A percentile compares a stretch with the other conserved stretches of the same genome.
phyloP scores from a whole-genome alignment of 1,140 invertebrate genomes.

The Eubasilissa regina region DNA sequence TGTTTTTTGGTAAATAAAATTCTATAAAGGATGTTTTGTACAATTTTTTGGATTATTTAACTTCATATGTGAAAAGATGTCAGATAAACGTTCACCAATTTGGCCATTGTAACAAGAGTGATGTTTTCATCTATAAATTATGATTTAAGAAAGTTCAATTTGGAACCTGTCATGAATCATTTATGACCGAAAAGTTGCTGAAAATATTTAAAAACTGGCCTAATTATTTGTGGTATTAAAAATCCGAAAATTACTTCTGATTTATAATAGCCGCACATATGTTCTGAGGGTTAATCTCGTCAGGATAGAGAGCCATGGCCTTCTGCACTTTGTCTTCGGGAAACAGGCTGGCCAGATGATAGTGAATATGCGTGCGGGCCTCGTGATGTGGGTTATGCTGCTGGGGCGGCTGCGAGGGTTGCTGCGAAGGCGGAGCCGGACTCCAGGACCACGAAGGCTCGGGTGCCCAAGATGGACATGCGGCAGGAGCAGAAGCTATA shows the following conservation, averaged over 20 bases:
- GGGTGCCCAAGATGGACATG: constrained; percentile 71
- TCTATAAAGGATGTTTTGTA: too few species aligned
- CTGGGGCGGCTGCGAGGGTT: constrained; percentile 69
- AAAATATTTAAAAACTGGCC: constrained; percentile 49
- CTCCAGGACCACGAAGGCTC: constrained; percentile 62
- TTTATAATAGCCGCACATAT: constrained; percentile 90
- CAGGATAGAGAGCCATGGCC: constrained; percentile 88
- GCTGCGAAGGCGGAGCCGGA: constrained; percentile 73
- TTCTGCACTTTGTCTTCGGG: constrained; percentile 89
- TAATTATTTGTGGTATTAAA: not conserved
- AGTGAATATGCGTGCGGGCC: constrained; percentile 82
- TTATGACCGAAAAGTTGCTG: constrained; percentile 2
- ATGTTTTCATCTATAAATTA: too few species aligned
- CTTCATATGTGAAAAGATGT: too few species aligned
- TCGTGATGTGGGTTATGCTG: constrained; percentile 72
- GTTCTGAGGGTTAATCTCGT: constrained; percentile 89
- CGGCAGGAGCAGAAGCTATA: constrained; percentile 86
- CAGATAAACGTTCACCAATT: too few species aligned
- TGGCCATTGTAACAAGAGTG: too few species aligned
- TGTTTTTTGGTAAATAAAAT: too few species aligned
- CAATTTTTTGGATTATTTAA: too few species aligned
- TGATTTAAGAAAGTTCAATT: too few species aligned
- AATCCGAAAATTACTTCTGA: constrained; percentile 33
- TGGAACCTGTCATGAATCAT: not conserved
- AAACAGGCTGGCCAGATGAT: constrained; percentile 89